These are phyloP conservation scores for Nycteola revayana DNA, from an alignment of 2,888 invertebrate genomes.

Conservation along the genomic window DNA sequence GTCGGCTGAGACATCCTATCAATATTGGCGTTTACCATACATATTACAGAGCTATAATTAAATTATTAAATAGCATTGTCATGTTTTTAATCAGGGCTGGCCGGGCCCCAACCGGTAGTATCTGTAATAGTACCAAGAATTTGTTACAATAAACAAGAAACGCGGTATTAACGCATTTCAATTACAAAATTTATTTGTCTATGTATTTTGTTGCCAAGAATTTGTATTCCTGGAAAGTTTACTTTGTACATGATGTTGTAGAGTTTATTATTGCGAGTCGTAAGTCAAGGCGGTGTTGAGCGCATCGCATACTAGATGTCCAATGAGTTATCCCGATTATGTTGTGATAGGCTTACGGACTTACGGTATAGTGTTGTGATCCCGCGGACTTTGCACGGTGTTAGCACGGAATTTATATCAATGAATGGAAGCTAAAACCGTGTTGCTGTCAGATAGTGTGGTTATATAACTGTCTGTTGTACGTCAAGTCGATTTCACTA, in stretches of 20 bases:
- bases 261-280: conserved; percentile 41
- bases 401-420: conserved; percentile 57
- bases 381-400: conserved; percentile 47
- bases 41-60: conserved; percentile 28
- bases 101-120: conserved; percentile 37
- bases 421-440: conserved; percentile 46
- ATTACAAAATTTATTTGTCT: conserved; percentile 55
- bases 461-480: conserved; percentile 38
- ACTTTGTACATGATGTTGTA: conserved; percentile 39
- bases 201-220: conserved; percentile 48
- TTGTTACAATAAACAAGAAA: conserved; percentile 57
- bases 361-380: conserved; percentile 64
- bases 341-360: conserved; percentile 65
- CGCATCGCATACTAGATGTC: conserved; percentile 42
- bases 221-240: conserved; percentile 28
- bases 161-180: conserved; percentile 51
- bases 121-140: conserved; percentile 47
- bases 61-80: conserved; percentile 36
- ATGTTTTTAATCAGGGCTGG: conserved; percentile 33
- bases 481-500: conserved; percentile 36
- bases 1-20: conserved; percentile 16
- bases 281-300: conserved; percentile 20
- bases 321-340: conserved; percentile 57
- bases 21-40: conserved; percentile 32
- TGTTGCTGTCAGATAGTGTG: conserved; percentile 34